phyloP scores from a whole-genome alignment of 2,888 invertebrate species.

The Chaetogeoica ovagalla region DNA sequence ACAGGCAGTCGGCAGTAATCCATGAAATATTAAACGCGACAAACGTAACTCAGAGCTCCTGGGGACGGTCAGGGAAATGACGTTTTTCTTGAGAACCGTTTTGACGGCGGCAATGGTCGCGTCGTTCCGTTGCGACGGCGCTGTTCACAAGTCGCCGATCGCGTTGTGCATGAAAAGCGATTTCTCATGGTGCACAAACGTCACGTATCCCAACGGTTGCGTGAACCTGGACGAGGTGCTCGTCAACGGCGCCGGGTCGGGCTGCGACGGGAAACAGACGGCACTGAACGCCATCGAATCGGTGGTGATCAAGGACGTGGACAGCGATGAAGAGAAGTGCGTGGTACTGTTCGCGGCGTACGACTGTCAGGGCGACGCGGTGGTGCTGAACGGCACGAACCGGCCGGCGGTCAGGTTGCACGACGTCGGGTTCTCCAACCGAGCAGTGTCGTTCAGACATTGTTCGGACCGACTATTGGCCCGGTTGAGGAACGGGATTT shows the following conservation, averaged over 20 bases:
- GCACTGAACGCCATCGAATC: not conserved
- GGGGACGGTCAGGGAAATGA: too few species aligned
- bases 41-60: too few species aligned
- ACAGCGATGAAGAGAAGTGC: not conserved
- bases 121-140: not conserved
- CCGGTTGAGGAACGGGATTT: not conserved
- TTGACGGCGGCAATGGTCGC: not conserved
- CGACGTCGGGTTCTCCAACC: not conserved
- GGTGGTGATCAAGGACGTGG: not conserved
- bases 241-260: not conserved
- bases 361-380: not conserved
- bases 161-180: slow-evolving; percentile 1
- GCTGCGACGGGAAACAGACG: not conserved
- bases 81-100: not conserved
- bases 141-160: not conserved
- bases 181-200: not conserved
- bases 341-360: not conserved
- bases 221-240: not conserved
- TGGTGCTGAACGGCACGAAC: not conserved
- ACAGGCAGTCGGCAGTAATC: too few species aligned
- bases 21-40: too few species aligned
- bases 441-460: not conserved
- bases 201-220: not conserved
- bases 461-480: not conserved
- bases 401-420: not conserved